phyloP scores from a whole-genome alignment of 1,140 invertebrate genomes.

The Mactra quadrangularis region DNA sequence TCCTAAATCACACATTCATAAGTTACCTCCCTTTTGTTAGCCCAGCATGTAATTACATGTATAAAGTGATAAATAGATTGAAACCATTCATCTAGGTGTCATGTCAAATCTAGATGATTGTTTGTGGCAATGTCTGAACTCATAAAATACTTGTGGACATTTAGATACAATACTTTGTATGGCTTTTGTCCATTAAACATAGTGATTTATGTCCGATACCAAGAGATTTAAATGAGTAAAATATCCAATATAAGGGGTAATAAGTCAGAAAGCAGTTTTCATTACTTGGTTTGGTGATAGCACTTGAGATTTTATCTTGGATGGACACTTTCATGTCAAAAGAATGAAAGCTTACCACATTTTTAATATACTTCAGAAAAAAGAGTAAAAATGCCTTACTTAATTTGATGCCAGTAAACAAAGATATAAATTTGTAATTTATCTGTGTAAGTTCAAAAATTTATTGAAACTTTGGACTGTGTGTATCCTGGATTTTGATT shows the following conservation, averaged over 20 bases:
- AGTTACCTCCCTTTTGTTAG: no score
- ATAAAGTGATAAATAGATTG: no score
- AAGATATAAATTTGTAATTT: neutral
- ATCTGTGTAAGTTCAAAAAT: no score
- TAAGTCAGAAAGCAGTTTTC: constrained; percentile 40
- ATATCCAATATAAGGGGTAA: constrained; percentile 39
- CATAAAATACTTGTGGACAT: constrained; percentile 14
- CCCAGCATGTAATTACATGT: no score
- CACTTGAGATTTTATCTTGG: constrained; percentile 22
- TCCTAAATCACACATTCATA: no score
- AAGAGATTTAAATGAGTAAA: constrained; percentile 38
- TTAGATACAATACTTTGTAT: constrained; percentile 15
- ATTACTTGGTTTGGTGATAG: constrained; percentile 12
- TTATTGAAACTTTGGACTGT: no score
- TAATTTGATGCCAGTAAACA: neutral
- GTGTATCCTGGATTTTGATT: no score
- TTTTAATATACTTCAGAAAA: no score
- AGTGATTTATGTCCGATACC: constrained; percentile 24
- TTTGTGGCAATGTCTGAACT: constrained; percentile 21
- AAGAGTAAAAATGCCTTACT: no score
- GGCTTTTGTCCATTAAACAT: constrained; percentile 44
- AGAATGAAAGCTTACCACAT: no score
- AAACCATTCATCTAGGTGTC: constrained; percentile 8
- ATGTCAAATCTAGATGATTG: constrained; percentile 25
- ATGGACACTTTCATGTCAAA: neutral